Conservation (phyloP, 2,113 vertebrate species). For the Chloropsis hardwickii region DNA sequence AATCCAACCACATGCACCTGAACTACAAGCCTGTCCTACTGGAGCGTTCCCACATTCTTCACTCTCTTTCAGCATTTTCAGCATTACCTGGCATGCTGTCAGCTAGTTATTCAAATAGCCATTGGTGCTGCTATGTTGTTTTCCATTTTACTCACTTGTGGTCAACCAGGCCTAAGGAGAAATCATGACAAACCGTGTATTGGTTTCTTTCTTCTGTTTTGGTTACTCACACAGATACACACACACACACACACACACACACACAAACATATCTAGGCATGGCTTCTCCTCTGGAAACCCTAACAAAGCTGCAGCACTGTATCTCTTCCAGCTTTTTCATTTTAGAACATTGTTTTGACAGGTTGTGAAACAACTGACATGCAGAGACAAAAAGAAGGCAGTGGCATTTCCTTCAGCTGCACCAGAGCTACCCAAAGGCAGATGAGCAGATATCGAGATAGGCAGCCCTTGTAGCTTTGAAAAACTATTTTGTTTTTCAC, state of each 20-base stretch:
- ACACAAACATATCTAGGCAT: rapidly evolving
- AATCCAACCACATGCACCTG: not conserved
- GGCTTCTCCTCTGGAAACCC: not conserved
- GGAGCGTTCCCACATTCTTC: not conserved
- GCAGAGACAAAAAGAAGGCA: not conserved
- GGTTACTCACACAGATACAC: not conserved
- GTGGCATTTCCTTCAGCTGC: not conserved
- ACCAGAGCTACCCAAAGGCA: not conserved
- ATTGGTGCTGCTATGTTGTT: not conserved
- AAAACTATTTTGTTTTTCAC: not conserved
- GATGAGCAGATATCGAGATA: rapidly evolving
- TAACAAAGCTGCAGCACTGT: not conserved
- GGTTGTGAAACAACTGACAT: not conserved
- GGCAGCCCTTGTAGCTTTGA: not conserved
- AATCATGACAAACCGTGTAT: not conserved
- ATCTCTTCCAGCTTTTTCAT: not conserved
- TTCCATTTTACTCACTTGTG: not conserved
- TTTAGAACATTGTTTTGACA: not conserved
- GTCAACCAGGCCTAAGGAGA: not conserved
- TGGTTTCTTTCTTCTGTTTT: not conserved
- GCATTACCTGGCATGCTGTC: not conserved
- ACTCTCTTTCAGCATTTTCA: not conserved
- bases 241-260: rapidly evolving
- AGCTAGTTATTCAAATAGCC: not conserved
- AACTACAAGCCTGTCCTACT: not conserved